Percentiles rank a stretch among this genome's conserved stretches.
Evolutionary conservation across 2,113 vertebrate genomes (phyloP).

Genomic region (Gallinago jamesoni): DNA sequence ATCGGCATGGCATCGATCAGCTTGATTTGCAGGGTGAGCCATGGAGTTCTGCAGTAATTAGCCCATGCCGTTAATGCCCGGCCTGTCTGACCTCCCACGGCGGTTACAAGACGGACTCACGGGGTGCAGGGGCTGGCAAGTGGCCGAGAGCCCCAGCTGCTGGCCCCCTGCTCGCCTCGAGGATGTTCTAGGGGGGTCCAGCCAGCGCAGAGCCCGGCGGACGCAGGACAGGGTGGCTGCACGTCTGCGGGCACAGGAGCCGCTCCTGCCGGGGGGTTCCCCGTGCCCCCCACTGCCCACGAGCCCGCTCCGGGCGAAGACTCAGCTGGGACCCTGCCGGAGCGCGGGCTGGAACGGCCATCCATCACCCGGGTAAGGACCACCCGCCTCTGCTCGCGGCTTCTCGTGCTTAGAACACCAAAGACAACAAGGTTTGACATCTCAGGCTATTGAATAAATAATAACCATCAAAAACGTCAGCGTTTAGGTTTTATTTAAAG

Average conservation of each 20-base stretch:
- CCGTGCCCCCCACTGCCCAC: background rate
- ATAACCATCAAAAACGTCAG: conserved; percentile 18
- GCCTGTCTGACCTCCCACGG: accelerated
- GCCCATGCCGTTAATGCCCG: accelerated
- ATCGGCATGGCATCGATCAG: accelerated
- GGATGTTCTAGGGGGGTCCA: background rate
- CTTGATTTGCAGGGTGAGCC: background rate
- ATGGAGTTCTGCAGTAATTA: background rate
- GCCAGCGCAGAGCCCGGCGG: accelerated
- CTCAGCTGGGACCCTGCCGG: background rate
- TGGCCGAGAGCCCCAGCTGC: accelerated
- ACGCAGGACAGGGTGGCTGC: accelerated
- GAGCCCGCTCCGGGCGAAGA: background rate
- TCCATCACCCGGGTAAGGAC: background rate
- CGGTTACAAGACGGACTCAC: accelerated
- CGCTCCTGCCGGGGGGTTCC: background rate
- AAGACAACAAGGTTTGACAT: background rate
- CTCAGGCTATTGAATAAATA: conserved; percentile 49
- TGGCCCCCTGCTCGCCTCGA: accelerated
- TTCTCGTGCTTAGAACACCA: background rate
- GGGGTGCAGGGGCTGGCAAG: background rate
- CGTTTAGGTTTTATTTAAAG: conserved; percentile 58
- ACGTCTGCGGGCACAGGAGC: accelerated
- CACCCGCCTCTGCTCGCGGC: background rate
- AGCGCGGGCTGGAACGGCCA: background rate